A percentile compares a stretch with the other conserved stretches of the same genome.
Evolutionary conservation across 2,888 invertebrate species (phyloP).

Genomic region (Bedellia somnulentella): DNA sequence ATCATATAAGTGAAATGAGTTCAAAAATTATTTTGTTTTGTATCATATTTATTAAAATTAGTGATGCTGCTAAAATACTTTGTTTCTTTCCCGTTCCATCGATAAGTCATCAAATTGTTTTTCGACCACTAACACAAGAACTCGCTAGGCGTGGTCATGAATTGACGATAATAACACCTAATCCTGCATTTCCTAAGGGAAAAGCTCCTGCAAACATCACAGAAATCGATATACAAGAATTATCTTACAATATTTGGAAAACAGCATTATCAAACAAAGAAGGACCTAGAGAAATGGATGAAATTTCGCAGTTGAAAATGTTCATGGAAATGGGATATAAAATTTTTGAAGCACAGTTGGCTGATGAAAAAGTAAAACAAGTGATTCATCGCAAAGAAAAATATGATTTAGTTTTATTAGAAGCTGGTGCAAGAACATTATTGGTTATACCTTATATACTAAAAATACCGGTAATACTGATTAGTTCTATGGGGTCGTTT

Average conservation of each 20-base stretch:
- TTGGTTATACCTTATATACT: conserved; percentile 18
- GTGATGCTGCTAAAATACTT: conserved; percentile 16
- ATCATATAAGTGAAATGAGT: too few relatives aligned
- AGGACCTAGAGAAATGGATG: background rate
- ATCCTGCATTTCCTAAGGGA: conserved; percentile 21
- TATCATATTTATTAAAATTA: too few relatives aligned
- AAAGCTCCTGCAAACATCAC: conserved; percentile 12
- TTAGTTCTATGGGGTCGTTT: conserved; percentile 20
- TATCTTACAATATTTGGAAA: background rate
- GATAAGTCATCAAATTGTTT: conserved; percentile 19
- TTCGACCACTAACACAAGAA: conserved; percentile 14
- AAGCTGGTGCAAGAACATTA: conserved; percentile 16
- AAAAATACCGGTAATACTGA: conserved; percentile 22
- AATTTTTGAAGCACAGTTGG: conserved; percentile 14
- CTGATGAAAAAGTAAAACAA: conserved; percentile 16
- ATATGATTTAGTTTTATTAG: conserved; percentile 22
- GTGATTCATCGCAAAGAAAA: conserved; percentile 12
- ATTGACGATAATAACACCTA: conserved; percentile 16
- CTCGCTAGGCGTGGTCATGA: conserved; percentile 21
- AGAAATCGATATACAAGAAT: conserved; percentile 10
- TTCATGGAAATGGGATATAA: background rate
- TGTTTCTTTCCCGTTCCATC: conserved; percentile 15
- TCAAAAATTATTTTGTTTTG: too few relatives aligned
- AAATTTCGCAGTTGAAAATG: background rate
- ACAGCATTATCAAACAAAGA: background rate